Evolutionary conservation across 1,140 invertebrate genomes (phyloP).

Genomic region (Leptinotarsa undecemlineata): DNA sequence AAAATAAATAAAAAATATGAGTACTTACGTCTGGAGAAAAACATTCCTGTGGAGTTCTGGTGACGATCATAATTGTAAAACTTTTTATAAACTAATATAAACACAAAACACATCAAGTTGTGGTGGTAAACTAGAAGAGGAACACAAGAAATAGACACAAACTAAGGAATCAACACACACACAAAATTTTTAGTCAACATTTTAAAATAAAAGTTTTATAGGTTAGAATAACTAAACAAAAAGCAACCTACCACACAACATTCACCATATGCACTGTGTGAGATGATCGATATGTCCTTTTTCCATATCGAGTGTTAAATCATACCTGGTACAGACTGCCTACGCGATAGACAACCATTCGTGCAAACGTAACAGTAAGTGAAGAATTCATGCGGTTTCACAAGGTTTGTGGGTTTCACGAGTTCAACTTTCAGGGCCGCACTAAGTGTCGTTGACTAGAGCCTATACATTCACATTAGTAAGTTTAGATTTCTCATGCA

Average conservation of each 20-base stretch:
- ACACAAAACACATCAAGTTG: conserved; percentile 20
- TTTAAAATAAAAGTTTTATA: conserved; percentile 36
- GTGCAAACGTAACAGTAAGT: not conserved
- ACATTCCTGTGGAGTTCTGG: conserved; percentile 38
- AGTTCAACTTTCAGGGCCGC: conserved; percentile 1
- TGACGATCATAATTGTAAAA: conserved; percentile 34
- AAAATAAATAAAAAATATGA: conserved; percentile 15
- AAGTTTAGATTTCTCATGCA: not conserved
- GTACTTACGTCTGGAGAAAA: conserved; percentile 43
- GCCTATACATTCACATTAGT: no score
- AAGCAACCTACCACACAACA: conserved; percentile 42
- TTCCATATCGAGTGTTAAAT: conserved; percentile 31
- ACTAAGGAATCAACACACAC: conserved; percentile 15
- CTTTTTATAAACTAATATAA: conserved; percentile 15
- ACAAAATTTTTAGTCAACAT: conserved; percentile 29
- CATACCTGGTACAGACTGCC: not conserved
- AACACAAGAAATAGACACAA: conserved; percentile 15
- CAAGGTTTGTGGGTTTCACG: not conserved
- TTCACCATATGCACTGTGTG: conserved; percentile 36
- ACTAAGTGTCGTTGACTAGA: not conserved
- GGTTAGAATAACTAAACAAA: conserved; percentile 41
- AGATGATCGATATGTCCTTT: conserved; percentile 43
- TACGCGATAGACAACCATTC: conserved; percentile 3
- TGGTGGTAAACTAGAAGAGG: not conserved
- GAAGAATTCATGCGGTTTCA: not conserved